Evolutionary conservation across 1,140 invertebrate genomes (phyloP).

Genomic region (Cherax quadricarinatus): DNA sequence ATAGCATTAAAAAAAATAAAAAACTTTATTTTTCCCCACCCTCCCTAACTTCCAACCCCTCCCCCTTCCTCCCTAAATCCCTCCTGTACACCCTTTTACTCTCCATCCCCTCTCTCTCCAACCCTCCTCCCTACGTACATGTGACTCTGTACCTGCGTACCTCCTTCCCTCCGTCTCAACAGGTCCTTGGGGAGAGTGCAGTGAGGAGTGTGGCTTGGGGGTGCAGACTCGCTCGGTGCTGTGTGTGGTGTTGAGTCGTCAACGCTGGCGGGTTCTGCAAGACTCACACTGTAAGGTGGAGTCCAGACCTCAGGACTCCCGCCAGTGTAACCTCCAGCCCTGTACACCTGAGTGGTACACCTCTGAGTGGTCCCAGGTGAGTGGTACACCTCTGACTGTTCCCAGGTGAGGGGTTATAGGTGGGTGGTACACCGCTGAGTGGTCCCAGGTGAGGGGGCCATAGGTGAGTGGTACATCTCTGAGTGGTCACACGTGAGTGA

Average conservation of each 20-base stretch:
- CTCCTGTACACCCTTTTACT: not conserved
- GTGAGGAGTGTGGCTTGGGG: conserved; percentile 81
- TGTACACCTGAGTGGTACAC: conserved; percentile 77
- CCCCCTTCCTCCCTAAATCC: not conserved
- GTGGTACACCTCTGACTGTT: not conserved
- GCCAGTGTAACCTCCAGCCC: conserved; percentile 29
- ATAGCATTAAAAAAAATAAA: too few relatives aligned
- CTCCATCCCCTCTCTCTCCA: not conserved
- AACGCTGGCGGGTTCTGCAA: conserved; percentile 19
- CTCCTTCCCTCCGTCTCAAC: not conserved
- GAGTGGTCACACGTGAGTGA: not conserved
- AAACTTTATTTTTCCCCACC: too few relatives aligned
- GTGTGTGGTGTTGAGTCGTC: conserved; percentile 37
- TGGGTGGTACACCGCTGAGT: not conserved
- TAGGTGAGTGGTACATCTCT: not conserved
- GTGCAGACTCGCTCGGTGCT: conserved; percentile 81
- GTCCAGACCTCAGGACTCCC: conserved; percentile 30
- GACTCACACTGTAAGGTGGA: conserved; percentile 13
- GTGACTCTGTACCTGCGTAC: too few relatives aligned
- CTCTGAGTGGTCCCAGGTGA: conserved; percentile 77
- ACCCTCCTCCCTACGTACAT: too few relatives aligned
- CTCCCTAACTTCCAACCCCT: not conserved
- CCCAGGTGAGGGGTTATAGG: not conserved
- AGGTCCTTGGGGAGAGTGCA: conserved; percentile 75
- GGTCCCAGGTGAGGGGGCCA: not conserved